Evolutionary conservation across 2,888 invertebrate species (phyloP), one percentile per base, ranked within the genome.

Genomic region (Coecobrya sp.): DNA sequence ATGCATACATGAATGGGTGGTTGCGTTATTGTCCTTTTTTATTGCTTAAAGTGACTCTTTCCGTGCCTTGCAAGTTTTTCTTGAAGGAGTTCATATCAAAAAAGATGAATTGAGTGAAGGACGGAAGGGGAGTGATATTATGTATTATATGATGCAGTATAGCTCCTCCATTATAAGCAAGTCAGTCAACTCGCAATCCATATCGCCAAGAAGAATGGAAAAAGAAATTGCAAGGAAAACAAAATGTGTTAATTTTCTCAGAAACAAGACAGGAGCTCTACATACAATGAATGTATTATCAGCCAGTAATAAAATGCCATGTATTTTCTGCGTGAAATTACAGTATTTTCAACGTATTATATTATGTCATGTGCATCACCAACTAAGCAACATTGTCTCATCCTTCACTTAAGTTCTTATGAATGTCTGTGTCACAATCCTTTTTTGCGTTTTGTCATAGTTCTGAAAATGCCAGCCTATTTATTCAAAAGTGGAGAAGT

Each of bases 11-110:
- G 62, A 36, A 76, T 42, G 76, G 11, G 10, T 86, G 52, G 36
- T 52, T 76, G 42, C 76, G 79, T 87, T 76, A 76, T 87, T 87
- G 76, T 76, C 59, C 59, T 87, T 42, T 86, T 65, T 87, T 86
- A 87, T 79, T 87, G 62, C 87, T 42, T 59, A n/a, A 76, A 30
- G 36, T 59, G 36, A 45, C 3, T 30, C 76, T 59, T 76, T 79
- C 59, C 36, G 2, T 36, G 36, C 7, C 36, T 36, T 36, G 36
- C 2, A 36, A 36, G 25, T 42, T 13, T n/a, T 73, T 36, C 22
- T 84, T 42, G 36, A n/a, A 36, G 25, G 22, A 27, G 68, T 65
- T 10, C 49, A 70, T 76, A 0, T 49, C 27, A 85, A 49, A n/a
- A n/a, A n/a, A 65, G 49, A 1, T 70, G 55, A 30, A 85, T n/a